phyloP scores from a whole-genome alignment of 1,140 invertebrate species.

The Drosophila pallidifrons region DNA sequence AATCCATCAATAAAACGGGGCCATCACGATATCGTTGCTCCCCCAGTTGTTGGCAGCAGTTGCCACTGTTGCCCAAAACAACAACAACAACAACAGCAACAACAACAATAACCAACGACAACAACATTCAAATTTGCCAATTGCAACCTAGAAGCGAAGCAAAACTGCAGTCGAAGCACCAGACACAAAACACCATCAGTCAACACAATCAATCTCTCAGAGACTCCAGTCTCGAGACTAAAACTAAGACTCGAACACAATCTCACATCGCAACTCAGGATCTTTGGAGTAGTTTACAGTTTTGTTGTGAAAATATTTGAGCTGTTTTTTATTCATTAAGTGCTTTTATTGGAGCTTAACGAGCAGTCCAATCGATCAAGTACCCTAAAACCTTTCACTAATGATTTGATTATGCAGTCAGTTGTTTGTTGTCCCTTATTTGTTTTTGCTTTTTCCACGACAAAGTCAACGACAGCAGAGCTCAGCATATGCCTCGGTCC shows the following conservation, averaged over 20 bases:
- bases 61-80: constrained; percentile 66
- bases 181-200: constrained; percentile 67
- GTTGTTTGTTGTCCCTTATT: constrained; percentile 4
- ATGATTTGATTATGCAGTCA: constrained; percentile 76
- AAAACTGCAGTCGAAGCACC: constrained; percentile 22
- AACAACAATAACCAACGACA: constrained; percentile 31
- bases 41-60: constrained; percentile 46
- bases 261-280: constrained; percentile 19
- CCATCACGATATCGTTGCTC: constrained; percentile 78
- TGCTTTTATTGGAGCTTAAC: constrained; percentile 77
- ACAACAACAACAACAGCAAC: constrained; percentile 24
- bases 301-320: constrained; percentile 78
- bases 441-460: neutral
- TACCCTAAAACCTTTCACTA: constrained; percentile 83
- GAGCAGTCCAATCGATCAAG: constrained; percentile 74
- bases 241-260: neutral
- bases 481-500: constrained; percentile 21
- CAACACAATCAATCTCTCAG: constrained; percentile 76
- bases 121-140: constrained; percentile 76
- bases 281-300: constrained; percentile 40
- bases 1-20: constrained; percentile 85
- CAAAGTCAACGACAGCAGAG: neutral
- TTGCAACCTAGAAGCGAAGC: constrained; percentile 47
- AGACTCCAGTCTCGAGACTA: neutral
- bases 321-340: constrained; percentile 71